Percentiles rank a stretch among this genome's conserved stretches.
Evolutionary conservation across 1,140 invertebrate species (phyloP).

Genomic region (Geopemphigus sp.): DNA sequence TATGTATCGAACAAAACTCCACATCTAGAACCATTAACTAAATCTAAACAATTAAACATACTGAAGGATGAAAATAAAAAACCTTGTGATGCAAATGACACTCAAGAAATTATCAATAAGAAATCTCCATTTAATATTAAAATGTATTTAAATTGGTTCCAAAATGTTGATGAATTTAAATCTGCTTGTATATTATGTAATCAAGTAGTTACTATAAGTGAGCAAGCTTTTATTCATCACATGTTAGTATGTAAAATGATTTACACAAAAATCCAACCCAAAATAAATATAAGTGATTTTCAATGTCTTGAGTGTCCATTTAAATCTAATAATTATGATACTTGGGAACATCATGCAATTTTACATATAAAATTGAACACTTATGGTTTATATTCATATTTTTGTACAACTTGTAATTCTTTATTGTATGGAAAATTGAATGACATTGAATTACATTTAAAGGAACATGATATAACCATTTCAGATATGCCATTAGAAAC

Average conservation of each 20-base stretch:
- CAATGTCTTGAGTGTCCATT: constrained; percentile 10
- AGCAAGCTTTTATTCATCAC: constrained; percentile 1
- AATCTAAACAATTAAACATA: not conserved
- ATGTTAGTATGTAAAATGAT: constrained; percentile 9
- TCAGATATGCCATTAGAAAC: constrained; percentile 19
- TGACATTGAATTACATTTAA: constrained; percentile 19
- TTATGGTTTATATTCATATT: not conserved
- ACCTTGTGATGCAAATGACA: not conserved
- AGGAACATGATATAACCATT: not conserved
- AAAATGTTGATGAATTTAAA: not conserved
- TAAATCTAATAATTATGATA: not conserved
- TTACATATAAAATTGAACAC: not conserved
- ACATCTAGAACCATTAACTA: not conserved
- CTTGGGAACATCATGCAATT: constrained; percentile 23
- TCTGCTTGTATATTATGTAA: constrained; percentile 7
- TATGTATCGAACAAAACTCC: not conserved
- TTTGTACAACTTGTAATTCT: constrained; percentile 37
- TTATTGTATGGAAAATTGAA: not conserved
- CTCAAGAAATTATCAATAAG: not conserved
- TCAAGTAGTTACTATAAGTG: not conserved
- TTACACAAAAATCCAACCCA: not conserved
- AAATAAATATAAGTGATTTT: not conserved
- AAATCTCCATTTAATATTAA: not conserved
- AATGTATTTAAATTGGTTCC: constrained; percentile 32
- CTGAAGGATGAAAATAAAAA: not conserved